phyloP scores from a whole-genome alignment of 2,797 vertebrate species.

The Gymnodraco acuticeps region DNA sequence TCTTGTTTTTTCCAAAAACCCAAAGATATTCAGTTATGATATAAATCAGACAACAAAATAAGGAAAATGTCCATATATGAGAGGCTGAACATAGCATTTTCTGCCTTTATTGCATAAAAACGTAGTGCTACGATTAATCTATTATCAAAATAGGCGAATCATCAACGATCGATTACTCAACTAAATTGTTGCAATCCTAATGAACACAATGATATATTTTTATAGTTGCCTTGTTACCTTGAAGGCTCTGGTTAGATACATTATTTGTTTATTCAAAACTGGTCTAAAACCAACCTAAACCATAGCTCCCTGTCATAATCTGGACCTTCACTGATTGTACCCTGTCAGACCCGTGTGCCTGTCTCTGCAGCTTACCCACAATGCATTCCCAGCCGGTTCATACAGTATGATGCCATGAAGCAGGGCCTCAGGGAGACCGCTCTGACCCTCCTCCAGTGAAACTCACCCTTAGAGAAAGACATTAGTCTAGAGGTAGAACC shows the following conservation, averaged over 20 bases:
- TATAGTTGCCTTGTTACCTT: constrained; percentile 43
- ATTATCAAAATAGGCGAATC: too few species aligned
- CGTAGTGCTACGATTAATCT: too few species aligned
- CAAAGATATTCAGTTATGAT: too few species aligned
- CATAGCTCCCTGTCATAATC: constrained; percentile 36
- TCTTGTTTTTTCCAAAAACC: too few species aligned
- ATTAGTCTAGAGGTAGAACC: constrained; percentile 22
- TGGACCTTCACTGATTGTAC: constrained; percentile 65
- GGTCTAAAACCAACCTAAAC: constrained; percentile 44
- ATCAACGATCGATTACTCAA: too few species aligned
- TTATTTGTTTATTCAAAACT: constrained; percentile 41
- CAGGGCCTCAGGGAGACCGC: constrained; percentile 67
- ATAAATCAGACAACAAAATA: too few species aligned
- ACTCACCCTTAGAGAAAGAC: constrained; percentile 32
- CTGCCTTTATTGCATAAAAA: too few species aligned
- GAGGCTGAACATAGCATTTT: too few species aligned
- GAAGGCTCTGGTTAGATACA: constrained; percentile 27
- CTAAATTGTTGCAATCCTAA: too few species aligned
- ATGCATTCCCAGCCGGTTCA: constrained; percentile 49
- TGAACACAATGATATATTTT: constrained; percentile 32
- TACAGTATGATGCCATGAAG: constrained; percentile 23
- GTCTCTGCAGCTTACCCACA: constrained; percentile 58
- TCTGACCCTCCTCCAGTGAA: constrained; percentile 45
- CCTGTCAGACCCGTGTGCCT: constrained; percentile 52
- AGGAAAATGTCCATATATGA: too few species aligned